These are phyloP conservation scores for Dendroctonus valens DNA, from an alignment of 1,140 invertebrate species.

Conservation along the genomic window DNA sequence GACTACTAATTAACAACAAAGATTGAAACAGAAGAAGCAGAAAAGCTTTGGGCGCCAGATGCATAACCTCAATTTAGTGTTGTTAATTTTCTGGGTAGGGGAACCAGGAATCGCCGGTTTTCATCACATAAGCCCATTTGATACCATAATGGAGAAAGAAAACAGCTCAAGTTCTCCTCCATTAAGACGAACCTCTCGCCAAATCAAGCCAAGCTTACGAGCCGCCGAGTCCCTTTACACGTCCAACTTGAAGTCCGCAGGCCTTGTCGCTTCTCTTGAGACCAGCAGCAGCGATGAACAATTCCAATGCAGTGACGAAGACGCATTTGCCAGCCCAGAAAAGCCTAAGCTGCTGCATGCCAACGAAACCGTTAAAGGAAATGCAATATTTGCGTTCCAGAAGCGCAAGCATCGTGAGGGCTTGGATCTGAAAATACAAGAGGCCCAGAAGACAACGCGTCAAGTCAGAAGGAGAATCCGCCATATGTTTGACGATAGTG, in stretches of 20 bases:
- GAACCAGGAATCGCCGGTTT: too few relatives aligned
- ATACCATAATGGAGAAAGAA: background rate
- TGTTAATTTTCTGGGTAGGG: too few relatives aligned
- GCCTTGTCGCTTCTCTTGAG: constrained; percentile 7
- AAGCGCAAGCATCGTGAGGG: constrained; percentile 31
- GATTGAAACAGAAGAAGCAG: too few relatives aligned
- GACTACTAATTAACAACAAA: too few relatives aligned
- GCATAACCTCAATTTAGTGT: too few relatives aligned
- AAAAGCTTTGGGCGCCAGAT: too few relatives aligned
- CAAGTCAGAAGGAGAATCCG: constrained; percentile 34
- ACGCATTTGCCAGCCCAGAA: constrained; percentile 6
- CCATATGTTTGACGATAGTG: constrained; percentile 37
- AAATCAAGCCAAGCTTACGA: constrained; percentile 34
- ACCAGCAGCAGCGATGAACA: constrained; percentile 26
- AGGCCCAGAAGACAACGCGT: constrained; percentile 38
- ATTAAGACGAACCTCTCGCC: constrained; percentile 24
- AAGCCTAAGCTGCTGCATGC: constrained; percentile 38
- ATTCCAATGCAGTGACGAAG: constrained; percentile 10
- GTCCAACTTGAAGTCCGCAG: constrained; percentile 24
- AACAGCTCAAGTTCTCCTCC: background rate
- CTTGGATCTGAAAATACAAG: constrained; percentile 33
- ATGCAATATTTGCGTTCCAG: constrained; percentile 41
- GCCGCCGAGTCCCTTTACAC: constrained; percentile 30
- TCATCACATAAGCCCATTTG: too few relatives aligned
- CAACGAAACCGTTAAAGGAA: constrained; percentile 37